Conservation (phyloP, 2,113 vertebrate genomes). For the Cyphotilapia sp. region DNA sequence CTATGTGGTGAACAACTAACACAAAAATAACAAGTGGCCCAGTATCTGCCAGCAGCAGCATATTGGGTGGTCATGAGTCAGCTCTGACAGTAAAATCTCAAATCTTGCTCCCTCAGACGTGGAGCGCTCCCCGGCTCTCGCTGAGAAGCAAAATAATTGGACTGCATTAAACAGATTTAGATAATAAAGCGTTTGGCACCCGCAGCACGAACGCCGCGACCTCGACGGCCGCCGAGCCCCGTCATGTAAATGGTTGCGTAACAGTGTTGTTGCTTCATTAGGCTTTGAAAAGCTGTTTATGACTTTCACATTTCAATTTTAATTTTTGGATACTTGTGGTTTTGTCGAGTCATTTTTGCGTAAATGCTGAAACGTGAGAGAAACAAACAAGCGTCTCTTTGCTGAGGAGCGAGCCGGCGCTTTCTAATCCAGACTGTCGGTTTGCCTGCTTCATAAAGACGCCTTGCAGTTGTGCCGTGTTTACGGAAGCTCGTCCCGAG, state of each 20-base stretch:
- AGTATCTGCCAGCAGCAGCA: neutral
- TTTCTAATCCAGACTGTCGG: rapidly evolving
- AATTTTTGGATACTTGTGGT: neutral
- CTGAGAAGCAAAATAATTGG: slow-evolving; percentile 19
- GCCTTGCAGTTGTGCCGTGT: neutral
- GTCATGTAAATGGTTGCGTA: neutral
- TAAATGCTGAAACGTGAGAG: neutral
- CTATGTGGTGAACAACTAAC: slow-evolving; percentile 14
- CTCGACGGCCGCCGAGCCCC: neutral
- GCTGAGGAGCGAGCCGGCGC: neutral
- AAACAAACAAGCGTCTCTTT: neutral
- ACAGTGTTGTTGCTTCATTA: neutral
- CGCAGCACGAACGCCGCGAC: neutral
- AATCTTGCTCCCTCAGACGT: slow-evolving; percentile 7
- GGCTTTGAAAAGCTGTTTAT: neutral
- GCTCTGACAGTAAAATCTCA: slow-evolving; percentile 13
- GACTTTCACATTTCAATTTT: neutral
- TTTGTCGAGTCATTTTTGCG: neutral
- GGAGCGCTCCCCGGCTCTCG: neutral
- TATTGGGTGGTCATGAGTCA: slow-evolving; percentile 30
- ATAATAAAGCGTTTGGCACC: neutral
- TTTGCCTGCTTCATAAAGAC: neutral
- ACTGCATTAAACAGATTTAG: slow-evolving; percentile 5
- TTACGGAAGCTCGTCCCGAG: neutral
- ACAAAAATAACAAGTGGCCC: neutral